A percentile compares a stretch with the other conserved stretches of the same genome.
Evolutionary conservation across 1,140 invertebrate species (phyloP).

Genomic region (Micrasema minimum): DNA sequence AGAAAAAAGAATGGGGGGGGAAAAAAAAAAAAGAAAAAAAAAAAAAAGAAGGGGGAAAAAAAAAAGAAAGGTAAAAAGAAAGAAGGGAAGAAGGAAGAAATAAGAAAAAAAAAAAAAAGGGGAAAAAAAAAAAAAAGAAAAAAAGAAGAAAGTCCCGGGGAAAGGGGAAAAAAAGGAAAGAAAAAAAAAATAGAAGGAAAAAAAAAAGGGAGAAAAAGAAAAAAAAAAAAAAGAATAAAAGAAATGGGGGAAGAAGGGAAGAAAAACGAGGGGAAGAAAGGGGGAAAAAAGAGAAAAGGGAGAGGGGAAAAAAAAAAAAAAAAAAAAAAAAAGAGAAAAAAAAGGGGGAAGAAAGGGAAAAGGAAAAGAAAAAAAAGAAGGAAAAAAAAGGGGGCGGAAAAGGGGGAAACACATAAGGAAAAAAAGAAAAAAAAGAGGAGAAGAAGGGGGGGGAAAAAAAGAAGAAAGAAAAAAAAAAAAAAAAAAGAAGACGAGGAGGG

Average conservation of each 20-base stretch:
- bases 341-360: not conserved
- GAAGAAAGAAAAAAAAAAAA: not conserved
- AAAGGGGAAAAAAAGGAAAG: not conserved
- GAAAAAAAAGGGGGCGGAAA: not conserved
- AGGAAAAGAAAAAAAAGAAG: not conserved
- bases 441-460: not conserved
- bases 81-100: not conserved
- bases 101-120: not conserved
- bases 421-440: not conserved
- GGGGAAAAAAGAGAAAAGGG: not conserved
- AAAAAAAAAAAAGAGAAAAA: not conserved
- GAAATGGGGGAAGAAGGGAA: not conserved
- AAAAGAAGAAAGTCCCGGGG: not conserved
- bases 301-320: not conserved
- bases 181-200: not conserved
- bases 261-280: not conserved
- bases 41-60: too few species aligned
- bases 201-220: not conserved
- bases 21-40: too few species aligned
- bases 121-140: not conserved
- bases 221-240: not conserved
- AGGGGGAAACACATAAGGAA: not conserved
- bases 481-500: not conserved
- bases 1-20: too few species aligned
- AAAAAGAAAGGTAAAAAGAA: too few species aligned